A percentile compares a stretch with the other conserved stretches of the same genome.
Evolutionary conservation across 2,888 invertebrate genomes (phyloP).

Genomic region (Mythimna albipuncta): DNA sequence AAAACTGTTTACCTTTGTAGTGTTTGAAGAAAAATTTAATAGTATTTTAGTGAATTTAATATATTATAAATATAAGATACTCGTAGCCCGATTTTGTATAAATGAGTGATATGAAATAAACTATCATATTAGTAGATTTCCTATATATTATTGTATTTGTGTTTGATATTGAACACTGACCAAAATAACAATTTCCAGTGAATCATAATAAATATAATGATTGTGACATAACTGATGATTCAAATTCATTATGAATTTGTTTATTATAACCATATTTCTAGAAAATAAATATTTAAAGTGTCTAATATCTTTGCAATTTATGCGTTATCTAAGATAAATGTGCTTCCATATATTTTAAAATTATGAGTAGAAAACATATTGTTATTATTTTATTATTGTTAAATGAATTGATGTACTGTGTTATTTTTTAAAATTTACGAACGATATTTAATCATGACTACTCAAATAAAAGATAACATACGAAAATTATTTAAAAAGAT

Average conservation of each 20-base stretch:
- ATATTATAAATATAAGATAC: slow-evolving; percentile 57
- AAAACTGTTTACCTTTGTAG: slow-evolving; percentile 56
- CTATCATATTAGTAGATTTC: slow-evolving; percentile 43
- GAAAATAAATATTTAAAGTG: slow-evolving; percentile 20
- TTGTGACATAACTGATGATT: background rate
- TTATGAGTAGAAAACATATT: slow-evolving; percentile 24
- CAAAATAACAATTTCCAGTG: background rate
- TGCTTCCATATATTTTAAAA: slow-evolving; percentile 67
- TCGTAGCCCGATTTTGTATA: slow-evolving; percentile 61
- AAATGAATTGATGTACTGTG: slow-evolving; percentile 29
- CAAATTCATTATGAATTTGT: background rate
- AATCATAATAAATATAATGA: background rate
- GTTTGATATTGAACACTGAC: slow-evolving; percentile 38
- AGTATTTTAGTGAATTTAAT: slow-evolving; percentile 48
- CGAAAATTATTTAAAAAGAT: slow-evolving; percentile 8
- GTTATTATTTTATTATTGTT: slow-evolving; percentile 23
- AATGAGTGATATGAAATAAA: slow-evolving; percentile 38
- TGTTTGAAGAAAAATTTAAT: slow-evolving; percentile 43
- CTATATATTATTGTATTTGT: slow-evolving; percentile 36
- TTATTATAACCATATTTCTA: background rate
- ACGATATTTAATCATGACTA: slow-evolving; percentile 8
- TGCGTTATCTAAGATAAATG: slow-evolving; percentile 55
- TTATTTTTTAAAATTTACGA: slow-evolving; percentile 30
- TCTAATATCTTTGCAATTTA: slow-evolving; percentile 43
- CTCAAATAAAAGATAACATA: slow-evolving; percentile 12